phyloP scores from a whole-genome alignment of 1,140 invertebrate species.

The Pseudachorutes palmiensis region DNA sequence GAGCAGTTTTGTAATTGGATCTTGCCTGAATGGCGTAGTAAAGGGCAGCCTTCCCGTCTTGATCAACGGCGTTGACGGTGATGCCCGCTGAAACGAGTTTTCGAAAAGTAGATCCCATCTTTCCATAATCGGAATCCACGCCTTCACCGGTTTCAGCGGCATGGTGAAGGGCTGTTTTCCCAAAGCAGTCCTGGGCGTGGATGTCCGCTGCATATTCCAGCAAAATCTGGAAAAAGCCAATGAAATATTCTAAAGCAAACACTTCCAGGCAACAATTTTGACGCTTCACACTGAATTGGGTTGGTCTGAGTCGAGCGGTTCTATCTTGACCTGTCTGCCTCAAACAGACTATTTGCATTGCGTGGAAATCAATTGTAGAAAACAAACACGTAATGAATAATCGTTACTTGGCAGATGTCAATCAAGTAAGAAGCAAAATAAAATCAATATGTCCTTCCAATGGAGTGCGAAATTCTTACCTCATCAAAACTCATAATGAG shows the following conservation, averaged over 20 bases:
- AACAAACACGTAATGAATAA: no score
- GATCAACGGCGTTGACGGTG: conserved; percentile 34
- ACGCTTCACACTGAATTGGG: no score
- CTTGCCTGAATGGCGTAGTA: conserved; percentile 37
- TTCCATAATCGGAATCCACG: conserved; percentile 35
- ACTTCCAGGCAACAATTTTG: no score
- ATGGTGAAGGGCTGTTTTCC: conserved; percentile 36
- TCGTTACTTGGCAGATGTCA: no score
- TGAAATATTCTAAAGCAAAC: background rate
- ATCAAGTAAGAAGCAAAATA: no score
- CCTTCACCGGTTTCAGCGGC: conserved; percentile 37
- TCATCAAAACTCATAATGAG: no score
- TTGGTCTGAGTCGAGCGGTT: background rate
- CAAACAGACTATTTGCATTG: no score
- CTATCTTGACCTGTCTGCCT: no score
- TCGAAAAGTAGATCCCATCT: conserved; percentile 36
- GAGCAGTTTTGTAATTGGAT: background rate
- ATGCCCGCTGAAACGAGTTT: conserved; percentile 33
- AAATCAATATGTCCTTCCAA: no score
- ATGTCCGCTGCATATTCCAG: conserved; percentile 38
- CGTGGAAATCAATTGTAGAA: no score
- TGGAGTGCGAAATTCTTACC: no score
- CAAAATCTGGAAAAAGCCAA: conserved; percentile 25
- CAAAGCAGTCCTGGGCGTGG: conserved; percentile 33
- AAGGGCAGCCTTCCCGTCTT: conserved; percentile 36